Evolutionary conservation across 2,113 vertebrate genomes (phyloP), one percentile per base, ranked within the genome.

Genomic region (Ammodytes marinus): DNA sequence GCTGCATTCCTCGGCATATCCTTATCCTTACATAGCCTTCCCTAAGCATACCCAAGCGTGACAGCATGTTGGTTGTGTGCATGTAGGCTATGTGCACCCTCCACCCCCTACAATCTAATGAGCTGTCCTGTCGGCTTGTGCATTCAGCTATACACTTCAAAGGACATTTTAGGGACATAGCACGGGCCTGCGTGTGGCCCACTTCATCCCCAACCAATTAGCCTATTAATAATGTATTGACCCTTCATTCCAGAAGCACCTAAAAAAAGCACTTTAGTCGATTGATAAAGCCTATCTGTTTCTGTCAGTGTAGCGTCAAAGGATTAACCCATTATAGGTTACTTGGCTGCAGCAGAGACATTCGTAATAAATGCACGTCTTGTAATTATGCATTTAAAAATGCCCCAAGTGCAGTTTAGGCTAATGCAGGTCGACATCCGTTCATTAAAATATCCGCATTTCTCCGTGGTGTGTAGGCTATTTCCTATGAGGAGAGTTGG

Each of bases 131-230:
- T n/a, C 19, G 50, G 47, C 47, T 78, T 75, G 1, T 15, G 65
- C 70, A 89, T 90, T 86, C 88, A 79, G 72, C 68, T 46, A 83
- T 82, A 85, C 82, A 88, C 87, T 85, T 84, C 84, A 85, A 89
- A 91, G 90, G 91, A 92, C 91, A 78, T 91, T 90, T 88, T 86
- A 90, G 90, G 88, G 88, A 86, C 89, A 77, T 63, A 50, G 79
- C 82, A 68, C 59, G 60, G 90, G 92, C 93, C 90, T 91, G 64
- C 42, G 61, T 52, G 54, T 84, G 84, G 86, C 83, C 83, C 87
- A 86, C 75, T 86, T 83, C 63, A 83, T 49, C 73, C 27, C 80
- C 7, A 40, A 37, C 61, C 2, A 70, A 74, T 53, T 12, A 72
- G 14, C 66, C 50, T 9, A 82, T 89, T 70, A 83, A 91, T 82